Percentiles rank a stretch among this genome's conserved stretches.
Conservation (phyloP, 1,140 invertebrate genomes). For the Drosophila nebulosa region DNA sequence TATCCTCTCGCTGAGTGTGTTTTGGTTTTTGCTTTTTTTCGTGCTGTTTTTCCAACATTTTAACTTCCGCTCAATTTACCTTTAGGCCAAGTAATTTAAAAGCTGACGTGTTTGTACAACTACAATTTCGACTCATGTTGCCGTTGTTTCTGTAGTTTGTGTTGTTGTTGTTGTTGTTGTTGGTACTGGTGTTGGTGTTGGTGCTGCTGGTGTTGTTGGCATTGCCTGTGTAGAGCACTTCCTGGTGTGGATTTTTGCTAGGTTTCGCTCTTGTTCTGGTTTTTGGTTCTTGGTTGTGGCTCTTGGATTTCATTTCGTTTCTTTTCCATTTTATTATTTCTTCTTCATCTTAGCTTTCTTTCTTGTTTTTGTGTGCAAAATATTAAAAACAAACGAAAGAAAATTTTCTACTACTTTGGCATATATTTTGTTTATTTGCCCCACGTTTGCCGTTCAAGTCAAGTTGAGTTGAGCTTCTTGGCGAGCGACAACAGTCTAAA, state of each 20-base stretch:
- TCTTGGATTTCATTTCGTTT: constrained; percentile 42
- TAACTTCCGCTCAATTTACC: constrained; percentile 79
- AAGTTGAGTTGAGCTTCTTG: constrained; percentile 37
- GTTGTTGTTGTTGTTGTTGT: constrained; percentile 14
- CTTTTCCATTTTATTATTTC: constrained; percentile 12
- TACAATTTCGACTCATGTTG: constrained; percentile 79
- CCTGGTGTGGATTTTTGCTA: constrained; percentile 69
- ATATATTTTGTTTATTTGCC: constrained; percentile 75
- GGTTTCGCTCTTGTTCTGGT: constrained; percentile 56
- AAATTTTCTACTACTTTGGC: constrained; percentile 45
- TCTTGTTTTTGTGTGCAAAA: constrained; percentile 42
- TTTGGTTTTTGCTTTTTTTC: constrained; percentile 64
- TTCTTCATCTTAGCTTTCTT: constrained; percentile 10
- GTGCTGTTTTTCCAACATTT: constrained; percentile 77
- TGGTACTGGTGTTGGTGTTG: constrained; percentile 42
- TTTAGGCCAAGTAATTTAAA: constrained; percentile 80
- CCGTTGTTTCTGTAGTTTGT: constrained; percentile 58
- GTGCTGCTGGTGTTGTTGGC: constrained; percentile 48
- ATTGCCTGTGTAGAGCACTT: constrained; percentile 70
- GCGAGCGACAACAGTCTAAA: constrained; percentile 52
- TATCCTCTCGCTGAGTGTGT: constrained; percentile 26
- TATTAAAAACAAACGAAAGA: constrained; percentile 60
- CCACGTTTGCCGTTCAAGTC: constrained; percentile 53
- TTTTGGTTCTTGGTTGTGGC: constrained; percentile 39
- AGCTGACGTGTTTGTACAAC: constrained; percentile 79